Evolutionary conservation across 2,113 vertebrate genomes (phyloP).

Genomic region (Bujurquina vittata): DNA sequence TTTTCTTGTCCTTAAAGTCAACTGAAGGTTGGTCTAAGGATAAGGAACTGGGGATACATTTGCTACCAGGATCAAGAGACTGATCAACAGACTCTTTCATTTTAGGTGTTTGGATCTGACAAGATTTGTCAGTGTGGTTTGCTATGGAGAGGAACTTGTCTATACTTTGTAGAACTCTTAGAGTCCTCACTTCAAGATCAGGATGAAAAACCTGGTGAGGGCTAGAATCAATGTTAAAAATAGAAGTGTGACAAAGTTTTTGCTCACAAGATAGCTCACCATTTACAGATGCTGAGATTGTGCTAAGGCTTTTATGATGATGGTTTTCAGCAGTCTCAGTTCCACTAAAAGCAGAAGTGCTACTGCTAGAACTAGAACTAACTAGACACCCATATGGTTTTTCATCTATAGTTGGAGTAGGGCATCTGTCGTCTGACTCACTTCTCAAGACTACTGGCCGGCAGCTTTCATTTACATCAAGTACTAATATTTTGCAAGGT

Average conservation of each 20-base stretch:
- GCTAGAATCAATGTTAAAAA: not conserved
- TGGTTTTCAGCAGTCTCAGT: constrained; percentile 1
- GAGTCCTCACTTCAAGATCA: constrained; percentile 54
- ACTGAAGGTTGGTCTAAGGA: not conserved
- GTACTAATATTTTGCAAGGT: constrained; percentile 1
- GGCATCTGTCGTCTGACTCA: constrained; percentile 28
- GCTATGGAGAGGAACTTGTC: constrained; percentile 16
- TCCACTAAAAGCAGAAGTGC: not conserved
- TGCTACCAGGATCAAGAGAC: not conserved
- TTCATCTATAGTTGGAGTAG: constrained; percentile 59
- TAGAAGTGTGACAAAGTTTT: not conserved
- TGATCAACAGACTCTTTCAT: constrained; percentile 3
- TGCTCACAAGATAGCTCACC: constrained; percentile 34
- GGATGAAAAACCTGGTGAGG: not conserved
- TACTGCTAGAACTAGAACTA: not conserved
- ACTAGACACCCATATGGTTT: constrained; percentile 8
- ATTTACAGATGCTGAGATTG: constrained; percentile 25
- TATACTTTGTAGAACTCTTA: constrained; percentile 42
- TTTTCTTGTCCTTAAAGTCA: constrained; percentile 9
- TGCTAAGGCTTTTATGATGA: constrained; percentile 1
- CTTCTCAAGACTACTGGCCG: not conserved
- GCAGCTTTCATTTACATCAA: not conserved
- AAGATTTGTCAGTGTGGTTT: not conserved
- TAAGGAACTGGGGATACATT: not conserved
- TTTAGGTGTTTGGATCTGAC: not conserved